phyloP scores from a whole-genome alignment of 2,888 invertebrate genomes.

The Glyphotaelius pellucidus region DNA sequence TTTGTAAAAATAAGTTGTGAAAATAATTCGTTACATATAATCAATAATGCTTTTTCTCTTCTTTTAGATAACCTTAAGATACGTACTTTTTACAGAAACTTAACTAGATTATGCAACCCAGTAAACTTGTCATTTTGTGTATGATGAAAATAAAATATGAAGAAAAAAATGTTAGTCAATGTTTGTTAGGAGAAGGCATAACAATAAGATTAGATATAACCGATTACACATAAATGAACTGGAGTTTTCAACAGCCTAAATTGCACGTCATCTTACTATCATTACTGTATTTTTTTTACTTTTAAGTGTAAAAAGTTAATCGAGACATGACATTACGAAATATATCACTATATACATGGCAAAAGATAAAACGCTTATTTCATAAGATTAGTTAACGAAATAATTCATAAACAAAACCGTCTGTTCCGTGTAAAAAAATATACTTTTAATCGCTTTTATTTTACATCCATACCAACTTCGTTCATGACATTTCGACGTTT shows the following conservation, averaged over 20 bases:
- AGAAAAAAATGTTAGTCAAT: neutral
- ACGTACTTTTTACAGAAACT: too few species aligned
- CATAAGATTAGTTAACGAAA: neutral
- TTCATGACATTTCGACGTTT: neutral
- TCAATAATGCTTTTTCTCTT: too few species aligned
- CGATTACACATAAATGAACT: neutral
- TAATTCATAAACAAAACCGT: neutral
- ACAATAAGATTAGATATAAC: neutral
- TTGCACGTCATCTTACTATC: neutral
- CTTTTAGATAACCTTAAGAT: too few species aligned
- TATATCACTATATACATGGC: neutral
- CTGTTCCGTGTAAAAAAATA: neutral
- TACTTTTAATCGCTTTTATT: neutral
- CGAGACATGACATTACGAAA: neutral
- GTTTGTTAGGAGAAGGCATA: neutral
- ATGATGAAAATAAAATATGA: too few species aligned
- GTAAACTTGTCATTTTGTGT: too few species aligned
- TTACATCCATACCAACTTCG: neutral
- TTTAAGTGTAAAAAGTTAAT: neutral
- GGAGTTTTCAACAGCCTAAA: neutral
- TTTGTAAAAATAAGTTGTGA: too few species aligned
- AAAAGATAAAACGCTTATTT: neutral
- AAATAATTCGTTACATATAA: too few species aligned
- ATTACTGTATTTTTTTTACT: too few species aligned
- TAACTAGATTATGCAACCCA: too few species aligned